These are phyloP conservation scores for Nasonia oneida DNA, from an alignment of 2,888 invertebrate species.

Conservation along the genomic window DNA sequence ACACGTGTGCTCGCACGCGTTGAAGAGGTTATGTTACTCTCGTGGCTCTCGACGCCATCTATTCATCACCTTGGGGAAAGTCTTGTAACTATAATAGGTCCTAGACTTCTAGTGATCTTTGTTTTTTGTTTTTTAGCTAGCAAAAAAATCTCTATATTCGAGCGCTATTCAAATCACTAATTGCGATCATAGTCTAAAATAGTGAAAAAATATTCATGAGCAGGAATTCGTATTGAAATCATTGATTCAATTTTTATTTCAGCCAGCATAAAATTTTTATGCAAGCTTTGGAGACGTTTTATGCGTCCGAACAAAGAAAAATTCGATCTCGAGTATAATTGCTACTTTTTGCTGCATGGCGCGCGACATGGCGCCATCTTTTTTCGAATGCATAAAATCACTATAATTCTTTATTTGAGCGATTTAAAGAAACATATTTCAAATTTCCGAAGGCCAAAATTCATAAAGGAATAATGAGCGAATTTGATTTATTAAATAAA, in stretches of 20 bases:
- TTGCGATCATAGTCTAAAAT: background rate
- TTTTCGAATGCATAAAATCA: constrained; percentile 3
- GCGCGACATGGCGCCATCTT: background rate
- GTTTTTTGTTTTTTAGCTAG: background rate
- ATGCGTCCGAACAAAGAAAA: background rate
- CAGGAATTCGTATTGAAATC: no score
- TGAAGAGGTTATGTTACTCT: constrained; percentile 47
- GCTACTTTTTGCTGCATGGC: background rate
- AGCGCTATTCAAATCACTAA: background rate
- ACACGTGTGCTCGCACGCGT: constrained; percentile 53
- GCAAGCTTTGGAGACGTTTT: background rate
- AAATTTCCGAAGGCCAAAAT: background rate
- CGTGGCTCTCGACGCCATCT: constrained; percentile 26
- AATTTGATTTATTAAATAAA: background rate
- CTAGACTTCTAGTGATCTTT: background rate
- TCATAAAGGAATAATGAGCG: background rate
- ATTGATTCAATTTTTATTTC: background rate
- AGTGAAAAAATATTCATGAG: background rate
- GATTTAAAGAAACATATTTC: background rate
- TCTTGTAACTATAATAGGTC: background rate
- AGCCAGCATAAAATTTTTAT: background rate
- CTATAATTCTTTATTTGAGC: background rate
- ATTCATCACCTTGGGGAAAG: background rate
- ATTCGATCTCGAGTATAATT: background rate
- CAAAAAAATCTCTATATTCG: background rate